Evolutionary conservation across 2,888 invertebrate species (phyloP).

Genomic region (Drosophila yooni): DNA sequence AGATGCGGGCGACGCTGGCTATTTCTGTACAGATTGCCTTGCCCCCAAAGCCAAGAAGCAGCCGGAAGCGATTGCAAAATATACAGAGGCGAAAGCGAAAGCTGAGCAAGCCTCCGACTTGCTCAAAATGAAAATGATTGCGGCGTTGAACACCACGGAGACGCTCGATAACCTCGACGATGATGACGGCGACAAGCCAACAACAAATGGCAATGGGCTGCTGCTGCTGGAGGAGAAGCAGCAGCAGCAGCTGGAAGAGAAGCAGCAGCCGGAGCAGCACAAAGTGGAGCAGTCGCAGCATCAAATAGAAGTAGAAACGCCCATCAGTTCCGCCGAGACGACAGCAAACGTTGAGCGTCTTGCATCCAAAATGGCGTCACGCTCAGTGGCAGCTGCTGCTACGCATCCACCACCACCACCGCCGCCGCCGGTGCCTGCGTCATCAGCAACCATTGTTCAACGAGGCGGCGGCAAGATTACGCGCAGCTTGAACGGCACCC

Average conservation of each 20-base stretch:
- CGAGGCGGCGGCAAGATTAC: conserved; percentile 51
- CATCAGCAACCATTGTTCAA: background rate
- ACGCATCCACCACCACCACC: background rate
- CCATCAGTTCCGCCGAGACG: background rate
- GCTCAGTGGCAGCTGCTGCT: background rate
- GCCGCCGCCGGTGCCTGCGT: background rate
- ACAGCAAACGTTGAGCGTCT: background rate
- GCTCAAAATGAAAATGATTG: conserved; percentile 46
- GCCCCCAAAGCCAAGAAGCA: conserved; percentile 1
- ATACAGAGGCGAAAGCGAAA: conserved; percentile 7
- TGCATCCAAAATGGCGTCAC: conserved; percentile 10
- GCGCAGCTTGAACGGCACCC: conserved; percentile 56
- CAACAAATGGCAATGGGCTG: conserved; percentile 6
- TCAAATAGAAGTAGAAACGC: background rate
- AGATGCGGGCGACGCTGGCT: conserved; percentile 4
- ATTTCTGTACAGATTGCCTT: conserved; percentile 21
- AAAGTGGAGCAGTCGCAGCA: background rate
- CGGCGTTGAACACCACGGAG: conserved; percentile 61
- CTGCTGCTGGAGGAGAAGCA: background rate
- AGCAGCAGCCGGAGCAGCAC: background rate
- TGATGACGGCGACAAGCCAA: conserved; percentile 11
- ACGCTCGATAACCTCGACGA: conserved; percentile 46
- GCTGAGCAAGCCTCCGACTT: background rate
- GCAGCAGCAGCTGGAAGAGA: background rate
- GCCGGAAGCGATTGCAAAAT: conserved; percentile 1